Percentiles rank a stretch among this genome's conserved stretches.
phyloP scores from a whole-genome alignment of 2,797 vertebrate species.

The Coranthus polyacanthus region DNA sequence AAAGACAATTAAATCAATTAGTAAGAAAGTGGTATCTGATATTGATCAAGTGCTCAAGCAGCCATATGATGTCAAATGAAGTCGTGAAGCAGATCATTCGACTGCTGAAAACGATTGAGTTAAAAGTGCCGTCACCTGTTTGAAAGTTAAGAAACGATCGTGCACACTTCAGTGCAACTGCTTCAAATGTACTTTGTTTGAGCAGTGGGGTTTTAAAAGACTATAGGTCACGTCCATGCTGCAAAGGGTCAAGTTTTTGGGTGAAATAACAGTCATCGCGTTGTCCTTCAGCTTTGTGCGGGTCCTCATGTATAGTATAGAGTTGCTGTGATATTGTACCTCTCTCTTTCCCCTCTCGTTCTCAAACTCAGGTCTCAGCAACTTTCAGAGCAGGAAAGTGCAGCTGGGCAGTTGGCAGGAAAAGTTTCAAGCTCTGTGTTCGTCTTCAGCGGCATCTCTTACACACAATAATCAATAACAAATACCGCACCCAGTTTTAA shows the following conservation, averaged over 20 bases:
- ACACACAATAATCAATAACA: conserved; percentile 60
- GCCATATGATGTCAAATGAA: too few relatives aligned
- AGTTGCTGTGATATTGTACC: conserved; percentile 60
- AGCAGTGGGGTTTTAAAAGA: too few relatives aligned
- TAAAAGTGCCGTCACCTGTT: too few relatives aligned
- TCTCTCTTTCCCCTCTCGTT: conserved; percentile 52
- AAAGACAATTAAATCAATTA: too few relatives aligned
- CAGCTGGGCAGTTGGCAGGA: conserved; percentile 63
- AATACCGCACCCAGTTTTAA: conserved; percentile 16
- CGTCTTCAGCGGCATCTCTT: conserved; percentile 46
- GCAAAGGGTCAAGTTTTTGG: neutral
- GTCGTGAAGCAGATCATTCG: too few relatives aligned
- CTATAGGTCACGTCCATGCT: too few relatives aligned
- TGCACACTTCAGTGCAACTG: too few relatives aligned
- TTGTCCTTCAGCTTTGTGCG: conserved; percentile 12
- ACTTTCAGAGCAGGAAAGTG: conserved; percentile 65
- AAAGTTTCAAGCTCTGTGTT: conserved; percentile 42
- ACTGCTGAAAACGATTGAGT: too few relatives aligned
- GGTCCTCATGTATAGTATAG: conserved; percentile 32
- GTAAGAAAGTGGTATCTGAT: too few relatives aligned
- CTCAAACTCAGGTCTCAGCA: conserved; percentile 58
- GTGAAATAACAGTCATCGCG: neutral
- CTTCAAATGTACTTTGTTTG: too few relatives aligned
- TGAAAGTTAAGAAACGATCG: too few relatives aligned
- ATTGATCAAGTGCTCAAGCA: too few relatives aligned